phyloP scores from a whole-genome alignment of 2,113 vertebrate genomes.

The Coryphaenoides rupestris region DNA sequence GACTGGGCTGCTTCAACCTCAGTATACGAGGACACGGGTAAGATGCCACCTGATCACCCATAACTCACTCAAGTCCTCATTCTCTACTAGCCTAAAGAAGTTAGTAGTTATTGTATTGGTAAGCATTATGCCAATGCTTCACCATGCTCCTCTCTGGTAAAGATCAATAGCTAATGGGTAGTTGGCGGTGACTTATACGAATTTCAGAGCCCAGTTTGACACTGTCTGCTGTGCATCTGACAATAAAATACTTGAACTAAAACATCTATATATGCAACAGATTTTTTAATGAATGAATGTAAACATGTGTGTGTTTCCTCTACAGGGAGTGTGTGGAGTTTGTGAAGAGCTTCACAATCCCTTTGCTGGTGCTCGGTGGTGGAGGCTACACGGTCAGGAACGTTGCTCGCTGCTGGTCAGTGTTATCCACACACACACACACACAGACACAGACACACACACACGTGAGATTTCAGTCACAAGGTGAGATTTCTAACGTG shows the following conservation, averaged over 20 bases:
- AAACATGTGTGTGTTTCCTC: neutral
- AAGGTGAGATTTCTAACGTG: neutral
- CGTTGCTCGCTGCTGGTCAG: constrained; percentile 95
- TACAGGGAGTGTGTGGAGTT: constrained; percentile 95
- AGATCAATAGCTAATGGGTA: too few species aligned
- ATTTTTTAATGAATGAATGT: too few species aligned
- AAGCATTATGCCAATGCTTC: too few species aligned
- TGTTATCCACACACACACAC: neutral
- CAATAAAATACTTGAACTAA: too few species aligned
- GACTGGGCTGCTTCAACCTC: constrained; percentile 96
- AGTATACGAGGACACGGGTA: constrained; percentile 98
- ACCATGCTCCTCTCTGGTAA: too few species aligned
- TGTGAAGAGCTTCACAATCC: constrained; percentile 97
- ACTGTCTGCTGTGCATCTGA: too few species aligned
- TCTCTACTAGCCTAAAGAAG: too few species aligned
- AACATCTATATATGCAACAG: too few species aligned
- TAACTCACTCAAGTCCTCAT: neutral
- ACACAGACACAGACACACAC: too few species aligned
- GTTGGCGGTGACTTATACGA: too few species aligned
- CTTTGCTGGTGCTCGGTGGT: constrained; percentile 92
- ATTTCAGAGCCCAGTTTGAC: too few species aligned
- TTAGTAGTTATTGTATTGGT: too few species aligned
- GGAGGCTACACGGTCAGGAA: constrained; percentile 97
- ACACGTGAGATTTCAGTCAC: neutral
- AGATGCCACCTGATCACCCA: constrained; percentile 41